Conservation (phyloP, 2,113 vertebrate species). For the Pontoporia blainvillei region DNA sequence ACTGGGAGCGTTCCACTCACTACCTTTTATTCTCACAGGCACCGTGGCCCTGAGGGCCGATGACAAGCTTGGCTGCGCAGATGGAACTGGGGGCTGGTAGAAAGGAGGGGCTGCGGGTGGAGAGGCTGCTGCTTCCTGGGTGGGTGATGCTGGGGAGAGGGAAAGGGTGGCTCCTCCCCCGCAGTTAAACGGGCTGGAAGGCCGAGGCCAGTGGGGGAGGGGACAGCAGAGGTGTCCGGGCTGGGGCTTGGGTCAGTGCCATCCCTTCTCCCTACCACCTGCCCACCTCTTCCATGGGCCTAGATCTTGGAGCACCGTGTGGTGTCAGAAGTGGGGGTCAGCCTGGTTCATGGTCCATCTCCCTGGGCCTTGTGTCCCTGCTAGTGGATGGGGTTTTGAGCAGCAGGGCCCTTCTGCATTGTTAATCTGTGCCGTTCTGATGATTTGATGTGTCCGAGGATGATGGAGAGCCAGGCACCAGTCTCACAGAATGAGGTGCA, state of each 20-base stretch:
- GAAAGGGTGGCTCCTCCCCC: neutral
- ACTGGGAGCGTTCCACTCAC: neutral
- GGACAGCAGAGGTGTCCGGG: neutral
- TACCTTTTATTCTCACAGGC: slow-evolving; percentile 59
- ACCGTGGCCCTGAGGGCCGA: neutral
- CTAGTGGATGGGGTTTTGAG: neutral
- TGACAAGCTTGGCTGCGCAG: neutral
- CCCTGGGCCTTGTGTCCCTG: neutral
- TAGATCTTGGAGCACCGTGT: neutral
- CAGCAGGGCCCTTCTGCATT: neutral
- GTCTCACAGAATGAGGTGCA: neutral
- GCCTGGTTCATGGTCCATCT: neutral
- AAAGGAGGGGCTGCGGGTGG: neutral
- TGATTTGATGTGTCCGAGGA: neutral
- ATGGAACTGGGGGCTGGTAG: neutral
- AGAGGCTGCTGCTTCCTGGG: neutral
- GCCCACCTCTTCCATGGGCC: neutral
- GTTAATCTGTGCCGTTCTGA: neutral
- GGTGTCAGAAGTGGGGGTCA: neutral
- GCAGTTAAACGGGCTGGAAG: neutral
- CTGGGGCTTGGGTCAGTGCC: neutral
- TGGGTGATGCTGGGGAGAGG: neutral
- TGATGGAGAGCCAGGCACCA: neutral
- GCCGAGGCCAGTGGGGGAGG: neutral
- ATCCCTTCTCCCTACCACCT: neutral